Evolutionary conservation across 2,113 vertebrate genomes (phyloP), one percentile per base, ranked within the genome.

Genomic region (Pelusios castaneus): DNA sequence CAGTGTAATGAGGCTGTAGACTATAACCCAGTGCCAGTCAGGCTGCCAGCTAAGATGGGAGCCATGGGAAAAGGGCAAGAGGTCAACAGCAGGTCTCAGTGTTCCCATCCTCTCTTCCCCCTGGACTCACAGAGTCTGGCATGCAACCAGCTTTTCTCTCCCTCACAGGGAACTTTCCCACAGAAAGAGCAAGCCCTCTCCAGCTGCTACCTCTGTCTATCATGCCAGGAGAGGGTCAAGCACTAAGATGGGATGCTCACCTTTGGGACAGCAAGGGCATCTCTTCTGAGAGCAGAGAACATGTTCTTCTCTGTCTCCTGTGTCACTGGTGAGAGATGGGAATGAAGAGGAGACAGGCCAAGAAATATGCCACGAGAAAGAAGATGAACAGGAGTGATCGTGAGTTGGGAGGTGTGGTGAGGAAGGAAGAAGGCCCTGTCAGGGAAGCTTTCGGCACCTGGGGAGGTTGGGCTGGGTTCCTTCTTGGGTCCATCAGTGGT

Each of bases 1-100:
- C 45, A 14, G n/a, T 6, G 34, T 70, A 11, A 70, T 21, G 17
- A 38, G 63, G 63, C 19, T 38, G 10, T 70, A 38, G 63, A 70
- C 19, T 38, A 70, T 70, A 67, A n/a, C 34, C 34, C 34, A 38
- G 58, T 95, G 85, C 90, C 90, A 80, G 19, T 90, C 88, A 55
- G 92, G 25, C 85, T 96, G 93, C 91, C 90, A 87, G 88, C 73
- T 91, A 79, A 85, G 34, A 83, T 90, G 87, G 90, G 85, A 93
- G 87, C 91, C 87, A 22, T 93, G 94, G 94, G 89, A 96, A 96
- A 94, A 94, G 90, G 90, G 73, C 93, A 90, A 29, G 43, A 54
- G 87, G 76, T 41, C 2, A 8, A 87, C 41, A 85, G 79, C 84
- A 81, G 86, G 82, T 88, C 92, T 80, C 78, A 22, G 5, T 45